Base-by-base conservation (phyloP, 2,113 vertebrate species). In the Dasypus novemcinctus region DNA sequence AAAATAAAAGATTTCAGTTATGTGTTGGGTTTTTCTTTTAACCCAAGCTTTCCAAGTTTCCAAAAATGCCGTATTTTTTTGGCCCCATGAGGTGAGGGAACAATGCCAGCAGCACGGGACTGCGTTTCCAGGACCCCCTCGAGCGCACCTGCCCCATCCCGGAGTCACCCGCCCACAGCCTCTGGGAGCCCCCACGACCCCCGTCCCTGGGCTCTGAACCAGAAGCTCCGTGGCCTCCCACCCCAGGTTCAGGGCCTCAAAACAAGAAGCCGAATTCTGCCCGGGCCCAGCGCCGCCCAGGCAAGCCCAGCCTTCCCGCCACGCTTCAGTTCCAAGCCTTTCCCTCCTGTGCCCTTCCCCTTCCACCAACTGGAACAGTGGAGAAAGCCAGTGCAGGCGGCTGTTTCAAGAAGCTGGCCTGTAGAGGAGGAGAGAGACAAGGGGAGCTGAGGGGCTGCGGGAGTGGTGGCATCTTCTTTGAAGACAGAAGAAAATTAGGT, bases 1-100 rank as follows among this genome's bases (percentile, higher is more conserved):
- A 96, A 96, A 94, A 94, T 89, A 43, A 97, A 94, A 89, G 74
- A 49, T 94, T 94, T 76, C 49, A 68, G 29, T 74, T 75, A 13
- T 87, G 46, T 49, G 46, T 49, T 41, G 57, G 54, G 6, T 61
- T 88, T 85, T 90, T 74, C 93, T 86, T 94, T 84, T 29, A 93
- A 74, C 33, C 74, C 33, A 80, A 90, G 74, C 69, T 95, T 96
- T 94, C 79, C 75, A 90, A 95, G 82, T 96, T 94, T 92, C 79
- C 49, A 76, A 91, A 95, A 91, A 92, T 84, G 93, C 68, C 64
- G 8, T 64, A 49, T 49, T 91, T 97, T 54, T 69, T 95, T 36
- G 33, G 89, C 57, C 69, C 79, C 49, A 71, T 36, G 87, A 94
- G 68, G 90, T 95, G 79, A 97, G 74, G 41, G 64, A 79, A 94